Evolutionary conservation across 2,888 invertebrate genomes (phyloP), one percentile per base, ranked within the genome.

Genomic region (Drosophila hamatofila): DNA sequence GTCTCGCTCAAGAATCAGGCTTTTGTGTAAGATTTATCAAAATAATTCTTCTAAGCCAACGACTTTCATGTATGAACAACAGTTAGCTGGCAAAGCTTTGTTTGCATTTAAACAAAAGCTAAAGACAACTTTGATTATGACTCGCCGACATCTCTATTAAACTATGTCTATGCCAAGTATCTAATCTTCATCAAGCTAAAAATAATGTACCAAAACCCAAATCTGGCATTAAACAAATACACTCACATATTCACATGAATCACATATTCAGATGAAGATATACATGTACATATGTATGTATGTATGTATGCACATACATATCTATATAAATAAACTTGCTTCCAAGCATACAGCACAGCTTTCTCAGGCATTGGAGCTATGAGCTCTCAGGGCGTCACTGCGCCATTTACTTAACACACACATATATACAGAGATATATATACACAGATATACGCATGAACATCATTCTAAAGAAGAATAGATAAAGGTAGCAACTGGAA

Each of bases 351-450:
- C n/a, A 74, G 42, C 23, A 18, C 55, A 62, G 61, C 72, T 75
- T 78, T 75, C 78, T 66, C 39, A 72, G 56, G 73, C 61, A 72
- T 51, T 56, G 23, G 23, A 55, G 63, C 42, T 64, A 58, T 58
- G 44, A 44, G 37, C 57, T 70, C 21, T 23, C 12, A 21, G 25
- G 33, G 60, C 44, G 35, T 25, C 35, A 8, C 39, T 42, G 21
- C 30, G 30, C 30, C 42, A 42, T 33, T 14, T 39, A 18, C 27
- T 30, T 30, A 49, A 33, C 11, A n/a, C 8, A 62, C 12, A 41
- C 3, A 14, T 5, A 21, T 2, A 33, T 1, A 18, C 3, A 41
- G 33, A 33, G n/a, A 46, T 14, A 44, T 11, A 48, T 4, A 52
- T 51, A 49, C 35, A 49, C 11, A 41, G 21, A 46, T 11, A 59